Evolutionary conservation across 2,797 vertebrate species (phyloP).

Genomic region (Chaenodraco wilsoni): DNA sequence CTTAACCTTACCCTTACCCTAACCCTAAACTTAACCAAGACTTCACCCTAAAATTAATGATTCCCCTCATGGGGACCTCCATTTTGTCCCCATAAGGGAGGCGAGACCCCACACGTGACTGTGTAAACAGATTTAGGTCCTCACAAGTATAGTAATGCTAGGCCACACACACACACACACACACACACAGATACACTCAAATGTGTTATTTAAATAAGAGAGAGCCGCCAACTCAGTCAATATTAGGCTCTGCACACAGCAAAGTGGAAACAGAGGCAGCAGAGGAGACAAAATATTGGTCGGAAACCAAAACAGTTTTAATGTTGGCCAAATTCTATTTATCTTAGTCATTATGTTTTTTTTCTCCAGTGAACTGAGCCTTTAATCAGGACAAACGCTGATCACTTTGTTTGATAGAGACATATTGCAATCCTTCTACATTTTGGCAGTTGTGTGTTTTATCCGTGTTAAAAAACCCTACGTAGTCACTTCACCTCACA

Average conservation of each 20-base stretch:
- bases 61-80: no score
- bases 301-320: background rate
- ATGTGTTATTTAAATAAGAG: background rate
- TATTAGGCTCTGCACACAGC: background rate
- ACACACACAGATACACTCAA: constrained; percentile 21
- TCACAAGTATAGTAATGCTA: no score
- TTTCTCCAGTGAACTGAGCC: background rate
- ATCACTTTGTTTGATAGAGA: background rate
- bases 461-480: background rate
- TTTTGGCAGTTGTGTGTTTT: background rate
- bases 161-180: no score
- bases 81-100: no score
- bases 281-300: background rate
- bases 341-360: background rate
- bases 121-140: no score
- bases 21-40: no score
- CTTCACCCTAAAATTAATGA: no score
- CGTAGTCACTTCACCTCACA: background rate
- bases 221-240: background rate
- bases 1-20: no score
- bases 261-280: background rate
- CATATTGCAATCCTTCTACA: background rate
- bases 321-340: background rate
- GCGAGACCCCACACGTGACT: no score
- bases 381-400: background rate